Conservation (phyloP, 2,113 vertebrate genomes). For the Apteryx owenii region DNA sequence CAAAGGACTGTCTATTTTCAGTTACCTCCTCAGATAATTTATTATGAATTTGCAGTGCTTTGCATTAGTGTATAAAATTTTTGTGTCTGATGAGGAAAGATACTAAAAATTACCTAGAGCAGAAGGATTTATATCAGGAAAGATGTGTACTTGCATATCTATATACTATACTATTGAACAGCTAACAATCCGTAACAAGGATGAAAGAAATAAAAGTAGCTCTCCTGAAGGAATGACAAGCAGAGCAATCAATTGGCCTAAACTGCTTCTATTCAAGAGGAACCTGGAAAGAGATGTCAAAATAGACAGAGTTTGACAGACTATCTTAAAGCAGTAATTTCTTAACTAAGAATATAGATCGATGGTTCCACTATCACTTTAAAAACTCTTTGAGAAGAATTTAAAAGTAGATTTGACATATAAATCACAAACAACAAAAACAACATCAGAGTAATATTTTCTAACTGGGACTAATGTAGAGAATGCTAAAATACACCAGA, state of each 20-base stretch:
- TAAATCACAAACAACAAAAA: neutral
- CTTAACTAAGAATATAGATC: neutral
- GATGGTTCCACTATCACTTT: neutral
- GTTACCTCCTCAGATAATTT: neutral
- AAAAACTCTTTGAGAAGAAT: neutral
- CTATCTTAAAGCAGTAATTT: neutral
- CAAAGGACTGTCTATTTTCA: neutral
- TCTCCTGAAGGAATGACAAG: conserved; percentile 9
- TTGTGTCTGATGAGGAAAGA: neutral
- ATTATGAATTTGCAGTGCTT: neutral
- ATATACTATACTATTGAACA: neutral
- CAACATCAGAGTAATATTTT: neutral
- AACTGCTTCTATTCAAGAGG: neutral
- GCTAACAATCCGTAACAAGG: conserved; percentile 7
- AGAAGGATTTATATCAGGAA: neutral
- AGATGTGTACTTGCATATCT: neutral
- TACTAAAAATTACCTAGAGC: neutral
- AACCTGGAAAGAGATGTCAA: neutral
- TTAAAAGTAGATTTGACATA: neutral
- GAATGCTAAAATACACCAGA: neutral
- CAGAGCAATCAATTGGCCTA: neutral
- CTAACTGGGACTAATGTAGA: neutral
- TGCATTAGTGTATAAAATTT: neutral
- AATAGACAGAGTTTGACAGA: neutral
- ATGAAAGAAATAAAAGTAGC: neutral